Conservation (phyloP, 1,140 invertebrate genomes). For the Zelostemma sp. region DNA sequence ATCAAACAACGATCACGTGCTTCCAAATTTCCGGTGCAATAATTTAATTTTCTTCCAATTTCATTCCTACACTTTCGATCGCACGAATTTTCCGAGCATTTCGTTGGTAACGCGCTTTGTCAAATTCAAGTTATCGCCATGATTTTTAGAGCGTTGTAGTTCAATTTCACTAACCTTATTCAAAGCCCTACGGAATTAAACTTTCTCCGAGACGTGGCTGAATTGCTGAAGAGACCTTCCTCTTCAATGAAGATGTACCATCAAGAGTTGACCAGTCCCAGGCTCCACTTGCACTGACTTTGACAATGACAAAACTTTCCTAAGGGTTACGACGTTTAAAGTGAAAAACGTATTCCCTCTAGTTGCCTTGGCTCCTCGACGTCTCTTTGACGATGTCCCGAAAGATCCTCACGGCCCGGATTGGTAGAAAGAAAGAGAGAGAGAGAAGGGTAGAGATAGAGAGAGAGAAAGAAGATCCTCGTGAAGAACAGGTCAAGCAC, state of each 20-base stretch:
- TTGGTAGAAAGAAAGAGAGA: neutral
- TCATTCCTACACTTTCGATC: too few species aligned
- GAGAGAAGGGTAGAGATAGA: neutral
- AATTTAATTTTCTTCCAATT: too few species aligned
- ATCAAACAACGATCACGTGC: too few species aligned
- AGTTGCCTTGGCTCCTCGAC: neutral
- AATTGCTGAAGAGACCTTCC: slow-evolving; percentile 13
- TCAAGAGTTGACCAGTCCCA: neutral
- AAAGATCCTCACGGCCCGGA: slow-evolving; percentile 1
- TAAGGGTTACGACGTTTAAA: too few species aligned
- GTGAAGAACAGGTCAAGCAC: slow-evolving; percentile 51
- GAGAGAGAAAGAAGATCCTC: slow-evolving; percentile 32
- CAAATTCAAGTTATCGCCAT: too few species aligned
- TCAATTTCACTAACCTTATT: slow-evolving; percentile 62
- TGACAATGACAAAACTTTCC: neutral
- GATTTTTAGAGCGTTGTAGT: slow-evolving; percentile 3
- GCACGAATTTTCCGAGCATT: too few species aligned
- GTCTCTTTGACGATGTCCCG: slow-evolving; percentile 6
- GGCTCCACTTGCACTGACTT: slow-evolving; percentile 1
- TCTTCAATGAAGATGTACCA: slow-evolving; percentile 8
- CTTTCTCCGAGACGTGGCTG: slow-evolving; percentile 28
- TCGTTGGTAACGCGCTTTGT: too few species aligned
- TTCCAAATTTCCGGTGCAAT: too few species aligned
- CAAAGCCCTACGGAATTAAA: slow-evolving; percentile 31
- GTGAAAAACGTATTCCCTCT: neutral